Percentiles rank a stretch among this genome's conserved stretches.
These are phyloP conservation scores for Hippocampus comes DNA, from an alignment of 2,113 vertebrate genomes.

Conservation along the genomic window DNA sequence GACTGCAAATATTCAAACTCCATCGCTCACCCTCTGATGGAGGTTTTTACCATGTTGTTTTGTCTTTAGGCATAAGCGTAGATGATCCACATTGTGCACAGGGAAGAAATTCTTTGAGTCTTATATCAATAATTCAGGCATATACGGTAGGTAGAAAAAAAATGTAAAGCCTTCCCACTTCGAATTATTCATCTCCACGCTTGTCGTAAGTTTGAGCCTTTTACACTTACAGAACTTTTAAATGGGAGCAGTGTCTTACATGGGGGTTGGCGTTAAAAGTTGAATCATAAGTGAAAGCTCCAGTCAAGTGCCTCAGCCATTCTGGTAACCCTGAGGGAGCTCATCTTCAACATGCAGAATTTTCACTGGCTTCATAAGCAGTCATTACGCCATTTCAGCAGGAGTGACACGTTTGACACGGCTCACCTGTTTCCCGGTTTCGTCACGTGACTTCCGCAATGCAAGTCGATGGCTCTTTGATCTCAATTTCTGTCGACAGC, in stretches of 20 bases:
- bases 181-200: constrained; percentile 57
- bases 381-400: background rate
- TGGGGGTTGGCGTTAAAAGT: background rate
- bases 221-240: constrained; percentile 48
- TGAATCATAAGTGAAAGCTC: background rate
- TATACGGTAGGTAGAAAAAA: constrained; percentile 36
- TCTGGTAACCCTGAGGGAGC: background rate
- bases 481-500: no score
- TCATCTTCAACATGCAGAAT: background rate
- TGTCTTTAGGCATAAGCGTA: constrained; percentile 68
- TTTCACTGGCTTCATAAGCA: background rate
- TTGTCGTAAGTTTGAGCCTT: constrained; percentile 44
- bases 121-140: constrained; percentile 65
- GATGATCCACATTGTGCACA: constrained; percentile 48
- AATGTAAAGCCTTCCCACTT: constrained; percentile 24
- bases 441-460: no score
- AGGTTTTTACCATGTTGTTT: constrained; percentile 62
- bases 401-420: background rate
- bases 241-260: constrained; percentile 31
- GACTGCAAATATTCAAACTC: constrained; percentile 71
- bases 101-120: constrained; percentile 46
- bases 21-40: constrained; percentile 53
- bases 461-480: no score
- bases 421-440: background rate
- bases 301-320: background rate